phyloP scores from a whole-genome alignment of 2,888 invertebrate species.

The Phengaris arion region DNA sequence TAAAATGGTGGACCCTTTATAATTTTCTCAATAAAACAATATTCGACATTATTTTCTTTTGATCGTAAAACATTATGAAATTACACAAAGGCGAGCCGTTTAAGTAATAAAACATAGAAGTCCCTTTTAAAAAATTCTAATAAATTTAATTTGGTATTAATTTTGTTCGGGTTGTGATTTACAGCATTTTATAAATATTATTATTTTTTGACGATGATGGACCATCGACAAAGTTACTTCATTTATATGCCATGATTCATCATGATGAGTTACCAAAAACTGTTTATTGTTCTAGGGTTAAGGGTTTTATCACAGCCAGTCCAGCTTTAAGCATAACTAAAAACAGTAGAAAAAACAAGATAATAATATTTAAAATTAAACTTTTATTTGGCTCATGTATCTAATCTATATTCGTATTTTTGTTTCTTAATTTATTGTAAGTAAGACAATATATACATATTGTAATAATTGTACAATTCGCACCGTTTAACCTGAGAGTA shows the following conservation, averaged over 20 bases:
- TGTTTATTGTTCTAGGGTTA: too few relatives aligned
- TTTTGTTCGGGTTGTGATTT: conserved; percentile 22
- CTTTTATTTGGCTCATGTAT: too few relatives aligned
- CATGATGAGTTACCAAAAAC: neutral
- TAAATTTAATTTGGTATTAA: conserved; percentile 26
- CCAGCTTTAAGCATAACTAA: too few relatives aligned
- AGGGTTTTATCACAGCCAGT: too few relatives aligned
- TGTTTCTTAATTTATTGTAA: too few relatives aligned
- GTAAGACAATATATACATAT: too few relatives aligned
- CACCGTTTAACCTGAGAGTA: too few relatives aligned
- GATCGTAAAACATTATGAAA: conserved; percentile 27
- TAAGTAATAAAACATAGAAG: conserved; percentile 22
- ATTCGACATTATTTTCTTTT: conserved; percentile 27
- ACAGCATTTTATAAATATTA: conserved; percentile 1
- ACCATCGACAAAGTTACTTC: conserved; percentile 1
- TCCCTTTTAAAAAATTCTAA: conserved; percentile 23
- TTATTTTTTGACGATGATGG: neutral
- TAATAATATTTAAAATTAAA: too few relatives aligned
- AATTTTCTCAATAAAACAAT: conserved; percentile 23
- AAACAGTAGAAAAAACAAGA: too few relatives aligned
- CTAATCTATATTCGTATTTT: too few relatives aligned
- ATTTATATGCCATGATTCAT: neutral
- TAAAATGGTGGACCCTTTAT: conserved; percentile 11
- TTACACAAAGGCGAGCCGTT: conserved; percentile 29
- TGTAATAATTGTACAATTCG: too few relatives aligned